A percentile compares a stretch with the other conserved stretches of the same genome.
phyloP scores from a whole-genome alignment of 2,888 invertebrate genomes.

The Cacoxenus indagator region DNA sequence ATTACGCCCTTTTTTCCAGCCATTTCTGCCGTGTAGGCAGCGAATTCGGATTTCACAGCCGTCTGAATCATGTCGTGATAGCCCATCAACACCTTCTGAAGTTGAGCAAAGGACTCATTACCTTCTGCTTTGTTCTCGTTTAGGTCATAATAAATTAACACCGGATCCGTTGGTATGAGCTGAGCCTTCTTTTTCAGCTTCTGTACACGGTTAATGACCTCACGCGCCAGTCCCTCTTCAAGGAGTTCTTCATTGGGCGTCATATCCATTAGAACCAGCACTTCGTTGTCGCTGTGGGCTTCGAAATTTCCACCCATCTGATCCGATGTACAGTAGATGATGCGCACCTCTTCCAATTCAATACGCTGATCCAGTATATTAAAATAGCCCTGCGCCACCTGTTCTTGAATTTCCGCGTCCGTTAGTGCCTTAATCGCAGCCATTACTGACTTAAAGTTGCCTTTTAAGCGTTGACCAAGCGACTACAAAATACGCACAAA shows the following conservation, averaged over 20 bases:
- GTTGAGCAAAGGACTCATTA: conserved; percentile 65
- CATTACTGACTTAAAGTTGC: conserved; percentile 89
- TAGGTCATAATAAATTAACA: conserved; percentile 80
- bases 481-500: conserved; percentile 40
- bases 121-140: conserved; percentile 67
- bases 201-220: conserved; percentile 96
- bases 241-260: conserved; percentile 90
- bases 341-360: conserved; percentile 82
- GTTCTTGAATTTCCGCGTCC: conserved; percentile 84
- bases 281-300: conserved; percentile 90
- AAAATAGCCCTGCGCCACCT: conserved; percentile 79
- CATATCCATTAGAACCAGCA: conserved; percentile 90
- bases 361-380: conserved; percentile 83
- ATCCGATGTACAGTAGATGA: conserved; percentile 74
- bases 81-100: conserved; percentile 78
- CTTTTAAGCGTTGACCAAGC: conserved; percentile 87
- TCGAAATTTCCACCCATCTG: conserved; percentile 80
- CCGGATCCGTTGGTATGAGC: conserved; percentile 91
- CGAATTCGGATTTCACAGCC: conserved; percentile 85
- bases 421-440: conserved; percentile 83
- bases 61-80: conserved; percentile 84
- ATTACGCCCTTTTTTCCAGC: conserved; percentile 54
- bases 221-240: conserved; percentile 95
- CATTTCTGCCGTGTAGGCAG: conserved; percentile 40
- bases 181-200: conserved; percentile 95